Evolutionary conservation across 2,888 invertebrate genomes (phyloP), one percentile per base, ranked within the genome.

Genomic region (Drosophila nr. perissopoda): DNA sequence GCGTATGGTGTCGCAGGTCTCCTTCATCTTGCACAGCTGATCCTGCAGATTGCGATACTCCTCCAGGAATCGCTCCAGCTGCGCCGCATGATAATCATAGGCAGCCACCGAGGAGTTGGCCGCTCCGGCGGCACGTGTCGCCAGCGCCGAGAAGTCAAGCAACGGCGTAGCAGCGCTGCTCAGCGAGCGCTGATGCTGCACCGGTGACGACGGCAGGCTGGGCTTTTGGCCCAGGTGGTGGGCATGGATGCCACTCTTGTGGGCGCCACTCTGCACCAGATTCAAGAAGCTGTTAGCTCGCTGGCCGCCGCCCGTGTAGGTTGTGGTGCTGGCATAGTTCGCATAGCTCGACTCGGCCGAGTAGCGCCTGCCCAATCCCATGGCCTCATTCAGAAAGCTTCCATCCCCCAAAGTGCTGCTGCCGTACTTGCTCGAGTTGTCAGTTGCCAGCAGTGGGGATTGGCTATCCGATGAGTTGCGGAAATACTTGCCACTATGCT

Each of bases 11-110:
- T 96, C 96, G 89, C 96, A 95, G 29, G 96, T 96, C 89, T 96
- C 96, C 88, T 96, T 97, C 96, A 97, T 96, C 91, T 95, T 95
- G 69, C 96, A 96, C 76, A 97, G 93, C 92, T 97, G 96, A 90
- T 96, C 96, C 91, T 97, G 96, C 67, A 97, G 94, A 83, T 94
- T 95, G 81, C 96, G 94, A 90, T 97, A 97, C 91, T 97, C 97
- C 88, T 97, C 96, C 52, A 97, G 94, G 92, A 97, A 97, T 65
- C 95, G 94, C 89, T 97, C 97, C 74, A 97, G 93, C 91, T 97
- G 96, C 21, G 96, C 96, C 0, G 97, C 96, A 91, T 96, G 96
- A 88, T 96, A 96, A 90, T 97, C 96, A 92, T 96, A 96, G 25
- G 95, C 94, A 53, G 94, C 94, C 53, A 95, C 94, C 70, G 94